A percentile compares a stretch with the other conserved stretches of the same genome.
These are phyloP conservation scores for Pandemis heparana DNA, from an alignment of 2,888 invertebrate genomes.

Conservation along the genomic window DNA sequence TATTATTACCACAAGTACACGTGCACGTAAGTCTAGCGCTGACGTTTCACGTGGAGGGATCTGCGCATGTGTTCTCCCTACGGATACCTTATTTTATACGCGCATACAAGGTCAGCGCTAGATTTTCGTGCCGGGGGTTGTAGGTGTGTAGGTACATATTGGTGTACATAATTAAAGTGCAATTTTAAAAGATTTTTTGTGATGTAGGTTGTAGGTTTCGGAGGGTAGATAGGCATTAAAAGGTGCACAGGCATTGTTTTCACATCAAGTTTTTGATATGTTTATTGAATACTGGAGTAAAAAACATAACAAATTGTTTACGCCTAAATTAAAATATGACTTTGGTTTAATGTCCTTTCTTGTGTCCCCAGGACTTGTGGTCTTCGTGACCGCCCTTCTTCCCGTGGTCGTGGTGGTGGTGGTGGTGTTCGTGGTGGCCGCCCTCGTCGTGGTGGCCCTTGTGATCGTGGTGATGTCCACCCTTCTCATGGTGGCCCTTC, in stretches of 20 bases:
- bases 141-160: no score
- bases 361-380: constrained; percentile 92
- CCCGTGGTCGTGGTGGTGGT: constrained; percentile 89
- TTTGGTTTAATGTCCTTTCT: constrained; percentile 78
- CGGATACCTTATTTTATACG: no score
- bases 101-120: no score
- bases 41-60: no score
- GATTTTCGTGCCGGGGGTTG: no score
- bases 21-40: no score
- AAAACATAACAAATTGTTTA: constrained; percentile 38
- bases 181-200: no score
- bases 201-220: neutral
- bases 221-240: neutral
- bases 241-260: neutral
- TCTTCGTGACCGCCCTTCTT: constrained; percentile 93
- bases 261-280: constrained; percentile 12
- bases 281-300: constrained; percentile 24
- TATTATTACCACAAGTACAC: no score
- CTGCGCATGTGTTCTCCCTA: no score
- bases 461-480: constrained; percentile 91
- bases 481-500: constrained; percentile 92
- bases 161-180: no score
- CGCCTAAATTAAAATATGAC: constrained; percentile 41
- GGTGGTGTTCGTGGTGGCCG: constrained; percentile 91
- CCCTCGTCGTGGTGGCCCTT: constrained; percentile 92